phyloP scores from a whole-genome alignment of 2,888 invertebrate species.

The Dynastes maya region DNA sequence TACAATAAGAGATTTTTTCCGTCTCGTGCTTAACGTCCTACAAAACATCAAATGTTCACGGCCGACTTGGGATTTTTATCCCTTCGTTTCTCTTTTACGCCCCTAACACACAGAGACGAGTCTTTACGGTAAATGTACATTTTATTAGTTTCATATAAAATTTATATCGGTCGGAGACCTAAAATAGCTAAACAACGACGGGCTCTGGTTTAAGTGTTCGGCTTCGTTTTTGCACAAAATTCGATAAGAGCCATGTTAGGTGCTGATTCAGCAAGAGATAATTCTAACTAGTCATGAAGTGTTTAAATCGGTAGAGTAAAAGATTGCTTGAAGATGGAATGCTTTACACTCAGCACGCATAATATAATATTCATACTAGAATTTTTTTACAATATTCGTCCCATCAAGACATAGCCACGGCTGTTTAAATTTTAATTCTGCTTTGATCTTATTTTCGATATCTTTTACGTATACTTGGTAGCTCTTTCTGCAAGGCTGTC shows the following conservation, averaged over 20 bases:
- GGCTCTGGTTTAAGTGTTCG: slow-evolving; percentile 16
- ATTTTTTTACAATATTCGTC: too few relatives aligned
- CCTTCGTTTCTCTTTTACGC: slow-evolving; percentile 49
- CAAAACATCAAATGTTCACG: slow-evolving; percentile 62
- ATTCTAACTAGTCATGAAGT: too few relatives aligned
- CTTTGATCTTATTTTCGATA: too few relatives aligned
- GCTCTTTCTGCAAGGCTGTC: too few relatives aligned
- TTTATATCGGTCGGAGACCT: slow-evolving; percentile 58
- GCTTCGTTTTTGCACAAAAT: neutral
- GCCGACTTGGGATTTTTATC: slow-evolving; percentile 61
- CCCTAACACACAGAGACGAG: slow-evolving; percentile 50
- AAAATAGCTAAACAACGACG: slow-evolving; percentile 53
- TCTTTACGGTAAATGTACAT: slow-evolving; percentile 61
- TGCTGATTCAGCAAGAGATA: neutral
- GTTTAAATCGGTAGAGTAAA: too few relatives aligned
- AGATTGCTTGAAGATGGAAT: too few relatives aligned
- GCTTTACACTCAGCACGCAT: too few relatives aligned
- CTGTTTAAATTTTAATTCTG: too few relatives aligned
- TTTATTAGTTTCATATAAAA: slow-evolving; percentile 64
- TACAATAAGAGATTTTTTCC: slow-evolving; percentile 41
- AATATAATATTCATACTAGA: too few relatives aligned
- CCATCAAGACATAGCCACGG: too few relatives aligned
- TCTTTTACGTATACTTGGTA: too few relatives aligned
- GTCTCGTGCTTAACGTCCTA: slow-evolving; percentile 49
- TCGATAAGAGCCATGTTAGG: neutral